A percentile compares a stretch with the other conserved stretches of the same genome.
phyloP scores from a whole-genome alignment of 2,113 vertebrate species.

The Thalassarche chlororhynchos region DNA sequence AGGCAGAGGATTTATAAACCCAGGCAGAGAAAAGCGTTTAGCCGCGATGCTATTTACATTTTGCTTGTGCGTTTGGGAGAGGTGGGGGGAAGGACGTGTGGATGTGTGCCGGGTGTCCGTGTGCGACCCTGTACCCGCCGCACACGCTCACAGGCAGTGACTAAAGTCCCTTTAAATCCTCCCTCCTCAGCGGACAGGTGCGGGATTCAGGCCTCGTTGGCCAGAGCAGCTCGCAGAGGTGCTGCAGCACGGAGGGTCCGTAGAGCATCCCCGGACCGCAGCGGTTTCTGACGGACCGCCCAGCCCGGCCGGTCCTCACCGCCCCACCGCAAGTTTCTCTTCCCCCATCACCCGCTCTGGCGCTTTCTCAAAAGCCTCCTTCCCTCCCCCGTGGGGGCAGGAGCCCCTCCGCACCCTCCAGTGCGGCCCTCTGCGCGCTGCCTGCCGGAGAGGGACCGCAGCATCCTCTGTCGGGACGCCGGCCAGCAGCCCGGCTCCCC shows the following conservation, averaged over 20 bases:
- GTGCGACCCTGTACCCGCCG: rapidly evolving
- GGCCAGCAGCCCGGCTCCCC: background rate
- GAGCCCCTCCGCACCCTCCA: too few relatives aligned
- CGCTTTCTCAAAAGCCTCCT: background rate
- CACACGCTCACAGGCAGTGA: background rate
- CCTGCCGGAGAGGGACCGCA: background rate
- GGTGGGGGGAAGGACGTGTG: background rate
- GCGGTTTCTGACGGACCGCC: background rate
- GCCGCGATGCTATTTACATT: background rate
- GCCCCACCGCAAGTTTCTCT: background rate
- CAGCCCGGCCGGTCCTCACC: background rate
- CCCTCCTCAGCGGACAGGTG: background rate
- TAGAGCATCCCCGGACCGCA: background rate
- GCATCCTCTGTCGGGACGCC: background rate
- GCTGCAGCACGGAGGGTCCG: background rate
- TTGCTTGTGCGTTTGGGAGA: background rate
- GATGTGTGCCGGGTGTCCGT: too few relatives aligned
- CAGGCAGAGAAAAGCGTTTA: background rate
- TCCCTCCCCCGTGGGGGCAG: background rate
- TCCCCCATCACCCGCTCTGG: background rate
- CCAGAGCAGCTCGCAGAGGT: background rate
- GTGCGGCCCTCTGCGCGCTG: background rate
- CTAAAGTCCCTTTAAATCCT: background rate
- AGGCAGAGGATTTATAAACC: background rate
- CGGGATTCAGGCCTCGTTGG: background rate